Percentiles rank a stretch among this genome's conserved stretches.
These are phyloP conservation scores for Sus scrofa DNA, from an alignment of 2,113 vertebrate genomes.

Conservation along the genomic window DNA sequence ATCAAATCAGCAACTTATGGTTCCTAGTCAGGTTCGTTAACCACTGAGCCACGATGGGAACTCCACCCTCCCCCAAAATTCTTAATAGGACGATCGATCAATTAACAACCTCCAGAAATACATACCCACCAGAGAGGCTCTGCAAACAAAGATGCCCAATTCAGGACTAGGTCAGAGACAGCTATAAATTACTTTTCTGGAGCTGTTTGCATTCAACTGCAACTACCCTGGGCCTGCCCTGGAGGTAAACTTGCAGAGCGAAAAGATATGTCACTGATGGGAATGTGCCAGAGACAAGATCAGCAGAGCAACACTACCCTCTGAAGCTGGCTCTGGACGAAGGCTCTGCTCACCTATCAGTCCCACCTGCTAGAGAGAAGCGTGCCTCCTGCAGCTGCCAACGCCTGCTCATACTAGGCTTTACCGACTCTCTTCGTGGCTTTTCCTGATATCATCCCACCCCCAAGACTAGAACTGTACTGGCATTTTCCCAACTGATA, in stretches of 20 bases:
- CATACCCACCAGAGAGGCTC: neutral
- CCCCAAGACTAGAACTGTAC: neutral
- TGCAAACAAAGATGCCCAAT: neutral
- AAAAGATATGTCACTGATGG: neutral
- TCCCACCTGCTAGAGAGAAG: neutral
- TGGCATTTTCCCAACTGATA: neutral
- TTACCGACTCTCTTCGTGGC: neutral
- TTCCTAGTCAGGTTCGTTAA: no score
- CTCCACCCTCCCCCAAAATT: neutral
- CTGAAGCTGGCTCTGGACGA: neutral
- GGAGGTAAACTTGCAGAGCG: neutral
- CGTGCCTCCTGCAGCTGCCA: neutral
- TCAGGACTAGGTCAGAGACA: neutral
- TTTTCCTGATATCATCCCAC: neutral
- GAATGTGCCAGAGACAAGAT: neutral
- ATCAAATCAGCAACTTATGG: no score
- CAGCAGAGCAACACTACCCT: neutral
- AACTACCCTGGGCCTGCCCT: neutral
- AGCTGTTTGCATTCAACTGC: neutral
- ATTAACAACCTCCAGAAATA: neutral
- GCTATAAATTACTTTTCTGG: neutral
- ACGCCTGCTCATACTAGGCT: neutral
- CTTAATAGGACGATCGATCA: neutral
- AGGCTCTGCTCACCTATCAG: neutral
- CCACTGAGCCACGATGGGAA: no score